Conservation (phyloP, 2,113 vertebrate genomes). For the Hippocampus comes region DNA sequence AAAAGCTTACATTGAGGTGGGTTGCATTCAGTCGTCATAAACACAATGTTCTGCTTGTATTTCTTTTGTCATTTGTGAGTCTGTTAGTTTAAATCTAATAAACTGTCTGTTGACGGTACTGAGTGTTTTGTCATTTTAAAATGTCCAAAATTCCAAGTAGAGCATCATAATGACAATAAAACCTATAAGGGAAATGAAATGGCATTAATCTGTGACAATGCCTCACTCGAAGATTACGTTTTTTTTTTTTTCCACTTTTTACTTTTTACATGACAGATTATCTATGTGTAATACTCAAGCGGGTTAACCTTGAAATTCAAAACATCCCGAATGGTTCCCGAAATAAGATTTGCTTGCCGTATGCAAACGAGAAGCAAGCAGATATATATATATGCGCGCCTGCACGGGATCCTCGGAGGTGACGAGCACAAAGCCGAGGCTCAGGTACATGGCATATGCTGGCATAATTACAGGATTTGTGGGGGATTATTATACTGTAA, state of each 20-base stretch:
- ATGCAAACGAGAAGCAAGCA: constrained; percentile 52
- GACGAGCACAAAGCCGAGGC: constrained; percentile 70
- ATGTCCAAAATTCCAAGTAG: constrained; percentile 16
- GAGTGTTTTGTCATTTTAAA: constrained; percentile 10
- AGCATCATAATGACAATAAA: constrained; percentile 17
- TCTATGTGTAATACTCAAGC: constrained; percentile 58
- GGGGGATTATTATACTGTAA: constrained; percentile 76
- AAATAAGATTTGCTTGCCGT: constrained; percentile 63
- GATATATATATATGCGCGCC: constrained; percentile 69
- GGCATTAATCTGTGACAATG: constrained; percentile 46
- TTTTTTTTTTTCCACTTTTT: constrained; percentile 11
- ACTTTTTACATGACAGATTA: constrained; percentile 58
- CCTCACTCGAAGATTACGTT: constrained; percentile 32
- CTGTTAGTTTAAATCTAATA: not conserved
- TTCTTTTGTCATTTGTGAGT: no score
- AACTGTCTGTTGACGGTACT: not conserved
- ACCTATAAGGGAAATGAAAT: constrained; percentile 25
- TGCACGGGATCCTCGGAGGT: constrained; percentile 69
- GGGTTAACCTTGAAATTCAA: constrained; percentile 60
- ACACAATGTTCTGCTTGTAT: no score
- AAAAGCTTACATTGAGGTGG: no score
- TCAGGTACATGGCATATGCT: constrained; percentile 76
- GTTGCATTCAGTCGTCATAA: no score
- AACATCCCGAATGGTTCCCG: constrained; percentile 61
- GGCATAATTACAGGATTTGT: constrained; percentile 80